Evolutionary conservation across 2,797 vertebrate species (phyloP).

Genomic region (Ataeniobius toweri): DNA sequence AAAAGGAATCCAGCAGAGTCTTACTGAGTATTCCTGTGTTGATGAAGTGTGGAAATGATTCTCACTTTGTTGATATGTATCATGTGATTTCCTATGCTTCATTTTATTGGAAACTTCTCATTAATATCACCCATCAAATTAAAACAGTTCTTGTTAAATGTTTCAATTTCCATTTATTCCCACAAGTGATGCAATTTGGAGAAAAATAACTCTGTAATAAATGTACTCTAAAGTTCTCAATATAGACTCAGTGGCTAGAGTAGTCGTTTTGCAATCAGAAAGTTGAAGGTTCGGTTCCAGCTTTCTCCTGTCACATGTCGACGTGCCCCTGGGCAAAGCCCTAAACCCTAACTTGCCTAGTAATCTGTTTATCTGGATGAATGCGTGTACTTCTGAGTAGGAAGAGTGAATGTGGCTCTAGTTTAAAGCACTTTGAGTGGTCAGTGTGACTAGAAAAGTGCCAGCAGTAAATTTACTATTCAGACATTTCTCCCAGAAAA

Average conservation of each 20-base stretch:
- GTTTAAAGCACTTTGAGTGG: neutral
- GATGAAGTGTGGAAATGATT: neutral
- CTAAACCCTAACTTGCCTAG: neutral
- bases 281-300: neutral
- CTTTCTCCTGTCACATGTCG: no score
- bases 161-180: neutral
- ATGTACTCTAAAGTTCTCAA: neutral
- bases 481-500: neutral
- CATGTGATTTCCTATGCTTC: neutral
- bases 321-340: neutral
- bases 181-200: neutral
- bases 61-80: conserved; percentile 24
- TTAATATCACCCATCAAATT: neutral
- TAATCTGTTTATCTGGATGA: neutral
- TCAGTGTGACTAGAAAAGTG: neutral
- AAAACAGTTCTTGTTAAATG: neutral
- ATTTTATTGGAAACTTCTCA: neutral
- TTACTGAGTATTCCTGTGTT: neutral
- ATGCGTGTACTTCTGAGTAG: neutral
- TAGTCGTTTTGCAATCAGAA: neutral
- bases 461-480: neutral
- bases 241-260: neutral
- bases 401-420: neutral
- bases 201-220: neutral
- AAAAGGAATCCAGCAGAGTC: neutral